Evolutionary conservation across 2,113 vertebrate species (phyloP), one percentile per base, ranked within the genome.

Genomic region (Egretta garzetta): DNA sequence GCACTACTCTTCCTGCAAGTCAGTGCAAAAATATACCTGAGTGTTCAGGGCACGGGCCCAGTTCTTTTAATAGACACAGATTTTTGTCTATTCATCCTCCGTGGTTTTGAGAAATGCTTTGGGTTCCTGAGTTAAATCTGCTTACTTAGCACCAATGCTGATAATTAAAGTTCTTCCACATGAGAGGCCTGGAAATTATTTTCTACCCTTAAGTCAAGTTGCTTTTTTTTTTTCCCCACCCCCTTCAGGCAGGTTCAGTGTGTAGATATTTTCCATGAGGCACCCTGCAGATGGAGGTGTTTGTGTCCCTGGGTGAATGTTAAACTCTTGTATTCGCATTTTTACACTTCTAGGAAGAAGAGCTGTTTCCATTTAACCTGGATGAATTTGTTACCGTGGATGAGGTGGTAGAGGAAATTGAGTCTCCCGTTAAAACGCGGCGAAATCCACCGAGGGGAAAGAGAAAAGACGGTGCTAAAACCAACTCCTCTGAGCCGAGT

Each of bases 351-450:
- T 28, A 97, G 95, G 97, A 98, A 27, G 98, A 98, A 24, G 97
- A 98, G 45, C 89, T 97, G 49, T 98, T 98, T 64, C 97, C 98
- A 0, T 99, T 99, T 58, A 98, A 99, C 96, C 95, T 99, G 97
- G 98, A 99, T 58, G 99, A 99, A 91, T 99, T 99, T 77, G 99
- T 99, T 37, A 99, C 99, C 3, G 99, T 99, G 95, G 99, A 99
- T 59, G 99, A 99, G 84, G 98, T 99, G 7, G 86, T 98, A 24
- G 99, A 99, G 72, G 99, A 99, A 10, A 53, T 75, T 0, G 97
- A 97, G 15, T 91, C 95, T 47, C 96, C 97, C 4, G 32, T 58
- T 2, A 71, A 67, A 12, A 84, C n/a, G 3, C 96, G 94, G 30
- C 96, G 93, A 12, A 97, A 95, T 50, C 96, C 97, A 3, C 62